Evolutionary conservation across 2,797 vertebrate species (phyloP), one percentile per base, ranked within the genome.

Genomic region (Anas capensis): DNA sequence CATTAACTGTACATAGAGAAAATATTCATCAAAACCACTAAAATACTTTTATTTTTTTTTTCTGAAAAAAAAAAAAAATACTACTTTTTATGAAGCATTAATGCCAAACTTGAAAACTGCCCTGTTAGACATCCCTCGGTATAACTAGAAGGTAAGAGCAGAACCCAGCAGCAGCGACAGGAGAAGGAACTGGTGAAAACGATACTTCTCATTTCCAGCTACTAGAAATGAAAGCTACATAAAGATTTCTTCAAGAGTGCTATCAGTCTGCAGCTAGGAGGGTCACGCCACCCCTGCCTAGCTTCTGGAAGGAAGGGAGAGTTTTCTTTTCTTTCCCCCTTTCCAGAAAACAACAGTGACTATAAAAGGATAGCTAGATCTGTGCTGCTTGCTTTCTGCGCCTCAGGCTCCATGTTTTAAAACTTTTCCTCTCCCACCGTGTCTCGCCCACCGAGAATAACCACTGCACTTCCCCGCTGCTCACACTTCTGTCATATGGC

Each of bases 361-460:
- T 96, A 93, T 96, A 94, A 96, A 94, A 94, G 94, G 91, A 76
- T 84, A 82, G 70, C 78, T 90, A 80, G 75, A 88, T 72, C 83
- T 79, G 31, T 84, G 87, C 82, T 92, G 56, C 62, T 94, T 89
- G 76, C 90, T 92, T 91, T 65, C 73, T 77, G 80, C 0, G 14
- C 56, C 66, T 91, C 77, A 31, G 95, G 87, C 82, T 96, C 85
- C 48, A 49, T 90, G 88, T 95, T 71, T 75, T 0, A 24, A 61
- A 92, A 80, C 36, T 70, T 71, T 46, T 75, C 64, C 93, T 8
- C 40, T 27, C 18, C 49, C 18, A 26, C 70, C 11, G 14, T 62
- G 44, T 83, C 82, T 91, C 61, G 61, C 11, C 69, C 61, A 9
- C 44, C 60, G 26, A 69, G 40, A 90, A 26, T 51, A 81, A 66